phyloP scores from a whole-genome alignment of 1,140 invertebrate genomes.

The Cecropterus lyciades region DNA sequence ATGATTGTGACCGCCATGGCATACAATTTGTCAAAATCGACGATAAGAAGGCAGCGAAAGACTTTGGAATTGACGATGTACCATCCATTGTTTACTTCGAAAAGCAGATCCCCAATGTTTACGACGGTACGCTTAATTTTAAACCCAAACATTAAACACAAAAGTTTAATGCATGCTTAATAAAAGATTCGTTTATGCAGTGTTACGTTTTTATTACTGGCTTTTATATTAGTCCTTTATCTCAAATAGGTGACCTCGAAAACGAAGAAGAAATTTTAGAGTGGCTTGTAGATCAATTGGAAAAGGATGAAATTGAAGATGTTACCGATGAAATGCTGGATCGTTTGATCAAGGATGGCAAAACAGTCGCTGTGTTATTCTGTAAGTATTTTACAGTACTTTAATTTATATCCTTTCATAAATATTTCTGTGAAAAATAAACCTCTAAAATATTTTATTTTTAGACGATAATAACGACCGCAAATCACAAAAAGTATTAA shows the following conservation, averaged over 20 bases:
- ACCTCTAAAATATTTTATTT: too few relatives aligned
- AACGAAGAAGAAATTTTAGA: constrained; percentile 96
- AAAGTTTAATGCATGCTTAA: constrained; percentile 10
- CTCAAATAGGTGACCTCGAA: constrained; percentile 90
- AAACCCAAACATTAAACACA: constrained; percentile 13
- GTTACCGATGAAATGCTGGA: constrained; percentile 97
- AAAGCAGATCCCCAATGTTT: constrained; percentile 96
- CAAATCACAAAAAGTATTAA: constrained; percentile 93
- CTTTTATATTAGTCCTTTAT: constrained; percentile 20
- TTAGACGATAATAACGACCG: constrained; percentile 96
- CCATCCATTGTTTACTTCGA: constrained; percentile 97
- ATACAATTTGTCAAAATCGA: constrained; percentile 98
- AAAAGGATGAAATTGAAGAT: constrained; percentile 97
- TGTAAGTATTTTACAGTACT: constrained; percentile 86
- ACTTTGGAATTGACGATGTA: constrained; percentile 94
- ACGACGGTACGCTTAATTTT: constrained; percentile 88
- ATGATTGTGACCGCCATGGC: constrained; percentile 95
- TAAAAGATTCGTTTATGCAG: constrained; percentile 23
- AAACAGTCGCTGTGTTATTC: constrained; percentile 95
- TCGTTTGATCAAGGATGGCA: constrained; percentile 93
- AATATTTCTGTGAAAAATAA: background rate
- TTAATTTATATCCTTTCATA: too few relatives aligned
- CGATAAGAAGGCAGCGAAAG: constrained; percentile 91
- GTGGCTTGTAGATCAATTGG: constrained; percentile 93
- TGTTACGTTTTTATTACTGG: constrained; percentile 22